Evolutionary conservation across 2,797 vertebrate species (phyloP), one percentile per base, ranked within the genome.

Genomic region (Moxostoma hubbsi): DNA sequence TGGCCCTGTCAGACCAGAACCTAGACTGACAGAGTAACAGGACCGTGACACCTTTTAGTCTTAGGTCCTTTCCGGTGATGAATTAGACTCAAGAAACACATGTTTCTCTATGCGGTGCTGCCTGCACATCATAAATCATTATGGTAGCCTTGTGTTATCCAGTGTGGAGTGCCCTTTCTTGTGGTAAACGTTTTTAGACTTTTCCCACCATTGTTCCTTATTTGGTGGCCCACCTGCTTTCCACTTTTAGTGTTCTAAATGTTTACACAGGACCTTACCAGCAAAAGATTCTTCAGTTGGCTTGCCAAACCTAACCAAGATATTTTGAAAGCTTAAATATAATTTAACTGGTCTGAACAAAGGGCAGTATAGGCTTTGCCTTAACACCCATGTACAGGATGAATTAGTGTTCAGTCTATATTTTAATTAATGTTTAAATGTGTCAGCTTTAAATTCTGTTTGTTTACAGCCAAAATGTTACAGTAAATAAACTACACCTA

Each of bases 181-280:
- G 70, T 78, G 74, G 85, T 75, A 77, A 78, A 77, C 70, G 3
- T 15, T 70, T 83, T 70, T 49, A 70, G 68, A 69, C 82, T 57
- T 75, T 82, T 82, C 75, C 80, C 73, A 58, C 78, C 85, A 83
- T 75, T 81, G 82, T 71, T 76, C 36, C 81, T 77, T 80, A 75
- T 80, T 86, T 70, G 73, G 66, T 70, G 66, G 64, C 18, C 79
- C 79, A 82, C 82, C 84, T 86, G 84, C 83, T 83, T 83, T 79
- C 75, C 74, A 59, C 75, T 77, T 77, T 74, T 76, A 61, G 15
- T n/a, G 68, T 57, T 79, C 65, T 45, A 66, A 72, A 70, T 78
- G 62, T 68, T 85, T 59, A 81, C 80, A 57, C 67, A 79, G 71
- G 73, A 73, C 59, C 77, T 82, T 77, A 81, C 81, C 85, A 79